Evolutionary conservation across 2,888 invertebrate genomes (phyloP).

Genomic region (Archips crataeganus): DNA sequence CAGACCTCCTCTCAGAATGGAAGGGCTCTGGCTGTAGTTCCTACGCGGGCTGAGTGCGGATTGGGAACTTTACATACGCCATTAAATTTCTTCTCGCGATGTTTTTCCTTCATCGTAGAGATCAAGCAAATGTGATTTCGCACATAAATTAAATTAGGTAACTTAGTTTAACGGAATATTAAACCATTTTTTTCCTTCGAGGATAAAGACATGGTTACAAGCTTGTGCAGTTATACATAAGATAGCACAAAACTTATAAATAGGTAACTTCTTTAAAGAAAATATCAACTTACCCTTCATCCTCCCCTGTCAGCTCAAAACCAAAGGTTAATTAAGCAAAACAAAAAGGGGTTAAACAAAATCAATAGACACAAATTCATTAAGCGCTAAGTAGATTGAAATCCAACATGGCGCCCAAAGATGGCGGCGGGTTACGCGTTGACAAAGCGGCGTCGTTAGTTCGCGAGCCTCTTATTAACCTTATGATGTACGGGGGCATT

Average conservation of each 20-base stretch:
- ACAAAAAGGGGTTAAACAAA: conserved; percentile 86
- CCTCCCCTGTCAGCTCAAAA: conserved; percentile 68
- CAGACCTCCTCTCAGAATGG: too few relatives aligned
- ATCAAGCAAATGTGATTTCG: too few relatives aligned
- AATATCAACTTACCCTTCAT: conserved; percentile 52
- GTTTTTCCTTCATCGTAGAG: too few relatives aligned
- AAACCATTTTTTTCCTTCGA: too few relatives aligned
- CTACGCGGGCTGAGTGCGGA: too few relatives aligned
- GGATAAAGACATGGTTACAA: too few relatives aligned
- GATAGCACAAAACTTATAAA: not conserved
- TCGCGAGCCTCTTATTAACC: conserved; percentile 86
- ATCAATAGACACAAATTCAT: conserved; percentile 86
- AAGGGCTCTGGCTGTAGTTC: too few relatives aligned
- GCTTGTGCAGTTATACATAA: not conserved
- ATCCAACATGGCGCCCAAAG: conserved; percentile 82
- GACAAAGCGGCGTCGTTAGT: conserved; percentile 86
- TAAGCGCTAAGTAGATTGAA: conserved; percentile 85
- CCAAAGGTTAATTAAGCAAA: conserved; percentile 85
- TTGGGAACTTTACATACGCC: too few relatives aligned
- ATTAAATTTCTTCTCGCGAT: too few relatives aligned
- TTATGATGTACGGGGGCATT: conserved; percentile 85
- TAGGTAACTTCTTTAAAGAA: conserved; percentile 45
- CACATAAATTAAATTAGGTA: too few relatives aligned
- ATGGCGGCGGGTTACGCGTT: conserved; percentile 82
- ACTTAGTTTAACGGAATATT: too few relatives aligned